Evolutionary conservation across 2,113 vertebrate genomes (phyloP), one percentile per base, ranked within the genome.

Genomic region (Urocolius indicus): DNA sequence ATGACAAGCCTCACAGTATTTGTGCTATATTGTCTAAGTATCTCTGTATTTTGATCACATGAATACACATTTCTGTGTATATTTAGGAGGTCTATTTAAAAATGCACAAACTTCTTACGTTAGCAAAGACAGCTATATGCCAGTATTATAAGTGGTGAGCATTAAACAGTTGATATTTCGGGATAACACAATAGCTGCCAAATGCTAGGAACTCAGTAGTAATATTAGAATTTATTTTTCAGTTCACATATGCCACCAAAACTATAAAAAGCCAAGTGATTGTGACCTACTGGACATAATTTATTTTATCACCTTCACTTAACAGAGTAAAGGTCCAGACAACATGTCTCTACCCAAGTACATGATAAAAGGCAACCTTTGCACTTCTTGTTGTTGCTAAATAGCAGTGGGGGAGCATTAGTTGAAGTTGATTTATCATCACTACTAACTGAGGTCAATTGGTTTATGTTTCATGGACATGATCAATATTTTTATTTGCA

Each of bases 301-400:
- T 87, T 92, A 91, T 82, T 94, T 93, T 75, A 95, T 79, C 76
- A 90, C 65, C 58, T 82, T 84, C 78, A 76, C 52, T 89, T 73
- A 68, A 93, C 22, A 43, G 38, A 86, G 22, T 30, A 66, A 45
- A 93, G 92, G 82, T 87, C 51, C 16, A 11, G 88, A 84, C 71
- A 90, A 77, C 2, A 4, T 51, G 45, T 65, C 61, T 89, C 81
- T 58, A 80, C 69, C 55, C 71, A 73, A 22, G 20, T 62, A 89
- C 84, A 69, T 30, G 76, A 91, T 84, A 94, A 93, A 93, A 76
- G 26, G 63, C 24, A 91, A 94, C 36, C 58, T 61, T 71, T 96
- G 92, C 59, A 91, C 78, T 93, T 84, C 26, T 69, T 94, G 61
- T 58, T 71, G 12, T 51, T 93, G 73, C 36, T 86, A 82, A 95